Evolutionary conservation across 2,113 vertebrate genomes (phyloP), one percentile per base, ranked within the genome.

Genomic region (Arothron firmamentum): DNA sequence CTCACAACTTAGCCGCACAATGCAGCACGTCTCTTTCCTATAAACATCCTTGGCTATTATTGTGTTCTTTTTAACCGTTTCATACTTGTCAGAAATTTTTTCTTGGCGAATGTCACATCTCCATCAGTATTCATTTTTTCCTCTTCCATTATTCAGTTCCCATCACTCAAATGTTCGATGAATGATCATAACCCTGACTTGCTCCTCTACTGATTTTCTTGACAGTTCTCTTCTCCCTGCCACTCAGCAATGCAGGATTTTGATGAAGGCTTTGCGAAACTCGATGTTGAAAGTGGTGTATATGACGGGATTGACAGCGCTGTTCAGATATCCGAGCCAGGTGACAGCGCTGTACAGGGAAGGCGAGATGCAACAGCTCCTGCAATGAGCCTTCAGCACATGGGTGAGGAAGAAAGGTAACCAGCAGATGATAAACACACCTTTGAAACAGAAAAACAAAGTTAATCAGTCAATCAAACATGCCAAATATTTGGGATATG

Each of bases 371-470:
- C 86, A 90, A 78, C 90, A 91, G 83, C 82, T 88, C 19, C 59
- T 64, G 67, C 91, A 91, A 87, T 92, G 89, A 20, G 90, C 89
- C 43, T 88, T 89, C 55, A 92, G 75, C 54, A 92, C 90, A 19
- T 92, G 91, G 4, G 89, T 92, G 43, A 92, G 69, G 70, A 92
- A 92, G 76, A 92, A 92, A 1, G 90, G 90, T 70, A 92, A 81
- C 90, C 88, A 92, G 84, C 90, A 92, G 85, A 92, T 91, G 77
- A 92, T 90, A 81, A 92, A 92, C 53, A 92, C 89, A 6, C 90
- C 90, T 92, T 65, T 20, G 62, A 65, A 2, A 66, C 13, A 52
- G 23, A 20, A 34, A 70, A 16, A 56, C 23, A 8, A 47, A 18
- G 19, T 13, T 0, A 1, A 11, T n/a, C 28, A 17, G 25, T 31